phyloP scores from a whole-genome alignment of 1,140 invertebrate species.

The Calliphora vicina region DNA sequence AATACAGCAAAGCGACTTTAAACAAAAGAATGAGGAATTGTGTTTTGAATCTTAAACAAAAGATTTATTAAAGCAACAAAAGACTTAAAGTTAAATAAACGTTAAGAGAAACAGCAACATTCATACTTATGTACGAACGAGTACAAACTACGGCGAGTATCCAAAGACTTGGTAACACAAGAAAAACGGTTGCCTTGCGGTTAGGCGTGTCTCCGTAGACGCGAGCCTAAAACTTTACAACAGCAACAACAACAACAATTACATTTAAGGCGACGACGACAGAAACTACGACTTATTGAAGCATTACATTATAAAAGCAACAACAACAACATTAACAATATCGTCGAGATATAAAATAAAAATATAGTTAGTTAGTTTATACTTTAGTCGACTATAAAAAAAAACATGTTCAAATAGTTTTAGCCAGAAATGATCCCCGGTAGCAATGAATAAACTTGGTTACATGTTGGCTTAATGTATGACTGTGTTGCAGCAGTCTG shows the following conservation, averaged over 20 bases:
- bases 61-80: slow-evolving; percentile 34
- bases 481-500: too few species aligned
- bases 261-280: neutral
- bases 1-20: neutral
- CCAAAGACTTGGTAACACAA: slow-evolving; percentile 22
- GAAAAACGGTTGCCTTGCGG: slow-evolving; percentile 40
- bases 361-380: neutral
- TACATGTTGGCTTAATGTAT: slow-evolving; percentile 35
- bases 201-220: slow-evolving; percentile 36
- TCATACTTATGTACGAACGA: too few species aligned
- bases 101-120: neutral
- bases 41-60: slow-evolving; percentile 46
- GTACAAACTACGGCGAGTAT: neutral
- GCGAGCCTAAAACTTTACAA: slow-evolving; percentile 17
- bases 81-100: neutral
- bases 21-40: slow-evolving; percentile 8
- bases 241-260: neutral
- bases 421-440: slow-evolving; percentile 53
- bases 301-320: neutral
- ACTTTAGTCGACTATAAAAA: neutral
- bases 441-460: slow-evolving; percentile 50
- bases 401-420: neutral
- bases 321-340: neutral
- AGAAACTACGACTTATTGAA: neutral
- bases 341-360: too few species aligned